Conservation (phyloP, 2,113 vertebrate species). For the Synchiropus splendidus region DNA sequence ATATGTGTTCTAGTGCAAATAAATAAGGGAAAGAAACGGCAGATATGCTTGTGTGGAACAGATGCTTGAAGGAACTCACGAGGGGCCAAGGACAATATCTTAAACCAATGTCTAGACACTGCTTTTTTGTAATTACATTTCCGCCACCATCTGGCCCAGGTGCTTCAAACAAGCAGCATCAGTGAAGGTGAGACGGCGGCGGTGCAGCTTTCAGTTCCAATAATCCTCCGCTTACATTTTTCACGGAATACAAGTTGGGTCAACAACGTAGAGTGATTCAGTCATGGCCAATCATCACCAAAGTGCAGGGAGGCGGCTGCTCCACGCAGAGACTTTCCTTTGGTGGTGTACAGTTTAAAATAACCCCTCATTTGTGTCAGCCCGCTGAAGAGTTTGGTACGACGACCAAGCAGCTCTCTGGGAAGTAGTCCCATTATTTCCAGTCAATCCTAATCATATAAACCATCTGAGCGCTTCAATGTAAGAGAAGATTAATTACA, state of each 20-base stretch:
- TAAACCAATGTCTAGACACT: too few species aligned
- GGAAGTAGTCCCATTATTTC: slow-evolving; percentile 21
- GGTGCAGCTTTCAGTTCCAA: not conserved
- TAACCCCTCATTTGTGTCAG: slow-evolving; percentile 14
- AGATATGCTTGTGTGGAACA: too few species aligned
- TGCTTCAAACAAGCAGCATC: too few species aligned
- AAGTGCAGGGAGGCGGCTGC: slow-evolving; percentile 18
- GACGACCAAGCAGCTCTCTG: slow-evolving; percentile 3
- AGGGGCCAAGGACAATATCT: too few species aligned
- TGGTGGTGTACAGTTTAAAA: slow-evolving; percentile 6
- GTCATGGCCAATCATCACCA: slow-evolving; percentile 13
- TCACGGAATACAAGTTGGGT: too few species aligned
- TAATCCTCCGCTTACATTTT: slow-evolving; percentile 18
- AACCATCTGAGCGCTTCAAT: slow-evolving; percentile 37
- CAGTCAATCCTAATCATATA: slow-evolving; percentile 48
- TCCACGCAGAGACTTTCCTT: slow-evolving; percentile 6
- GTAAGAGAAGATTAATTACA: slow-evolving; percentile 53
- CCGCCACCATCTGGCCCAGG: too few species aligned
- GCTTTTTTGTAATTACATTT: too few species aligned
- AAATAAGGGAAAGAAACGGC: too few species aligned
- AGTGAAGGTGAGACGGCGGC: slow-evolving; percentile 3
- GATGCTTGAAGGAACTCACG: too few species aligned
- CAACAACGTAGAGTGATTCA: slow-evolving; percentile 9
- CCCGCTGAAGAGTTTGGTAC: slow-evolving; percentile 3
- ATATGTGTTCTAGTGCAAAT: too few species aligned